Evolutionary conservation across 2,888 invertebrate species (phyloP).

Genomic region (Andrena marginata): DNA sequence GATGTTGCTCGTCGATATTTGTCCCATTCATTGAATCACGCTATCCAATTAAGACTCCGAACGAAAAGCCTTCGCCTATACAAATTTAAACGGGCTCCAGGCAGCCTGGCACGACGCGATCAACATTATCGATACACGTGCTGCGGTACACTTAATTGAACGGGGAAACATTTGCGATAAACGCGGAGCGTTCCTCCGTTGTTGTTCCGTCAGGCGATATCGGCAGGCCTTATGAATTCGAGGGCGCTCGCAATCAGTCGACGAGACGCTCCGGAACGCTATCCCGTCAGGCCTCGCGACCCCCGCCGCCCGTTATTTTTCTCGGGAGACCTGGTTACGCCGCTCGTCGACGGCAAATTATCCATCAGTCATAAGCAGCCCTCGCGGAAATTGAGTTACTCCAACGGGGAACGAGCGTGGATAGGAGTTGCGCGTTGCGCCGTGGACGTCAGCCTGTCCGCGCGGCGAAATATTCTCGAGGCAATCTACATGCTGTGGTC

Average conservation of each 20-base stretch:
- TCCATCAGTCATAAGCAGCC: constrained; percentile 28
- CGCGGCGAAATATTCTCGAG: constrained; percentile 7
- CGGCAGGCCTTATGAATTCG: constrained; percentile 2
- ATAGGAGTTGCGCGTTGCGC: not conserved
- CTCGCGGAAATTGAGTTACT: constrained; percentile 33
- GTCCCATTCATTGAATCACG: not conserved
- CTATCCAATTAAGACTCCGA: not conserved
- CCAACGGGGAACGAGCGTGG: constrained; percentile 1
- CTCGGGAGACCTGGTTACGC: constrained; percentile 10
- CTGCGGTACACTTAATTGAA: constrained; percentile 17
- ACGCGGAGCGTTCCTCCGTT: not conserved
- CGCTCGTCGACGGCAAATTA: constrained; percentile 35
- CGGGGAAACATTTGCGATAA: constrained; percentile 3
- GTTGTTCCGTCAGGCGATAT: constrained; percentile 9
- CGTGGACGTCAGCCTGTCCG: not conserved
- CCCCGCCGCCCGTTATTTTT: constrained; percentile 7
- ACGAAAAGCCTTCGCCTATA: constrained; percentile 3
- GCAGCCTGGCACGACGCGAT: not conserved
- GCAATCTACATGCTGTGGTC: not conserved
- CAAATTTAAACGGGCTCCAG: not conserved
- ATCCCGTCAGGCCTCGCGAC: not conserved
- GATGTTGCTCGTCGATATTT: not conserved
- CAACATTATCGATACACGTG: constrained; percentile 6
- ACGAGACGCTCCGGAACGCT: not conserved
- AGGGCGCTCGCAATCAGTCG: not conserved